These are phyloP conservation scores for Sebastes goodei DNA, from an alignment of 2,797 vertebrate genomes.

Conservation along the genomic window DNA sequence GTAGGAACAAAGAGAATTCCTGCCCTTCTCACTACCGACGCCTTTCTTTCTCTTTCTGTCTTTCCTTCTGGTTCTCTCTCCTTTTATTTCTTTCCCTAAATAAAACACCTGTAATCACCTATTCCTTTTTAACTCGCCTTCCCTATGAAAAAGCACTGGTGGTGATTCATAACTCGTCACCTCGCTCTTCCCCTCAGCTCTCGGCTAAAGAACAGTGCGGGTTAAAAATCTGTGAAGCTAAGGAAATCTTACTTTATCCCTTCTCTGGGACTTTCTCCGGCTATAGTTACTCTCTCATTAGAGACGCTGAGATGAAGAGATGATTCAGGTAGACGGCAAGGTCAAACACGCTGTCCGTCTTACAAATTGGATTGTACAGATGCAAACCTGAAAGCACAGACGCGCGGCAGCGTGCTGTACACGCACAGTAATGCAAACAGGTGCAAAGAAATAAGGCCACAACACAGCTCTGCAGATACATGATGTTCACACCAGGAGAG, in stretches of 20 bases:
- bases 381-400: conserved; percentile 32
- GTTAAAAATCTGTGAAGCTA: conserved; percentile 25
- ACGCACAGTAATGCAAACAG: conserved; percentile 31
- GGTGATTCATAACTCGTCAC: conserved; percentile 17
- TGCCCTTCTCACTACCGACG: conserved; percentile 39
- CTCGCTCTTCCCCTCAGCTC: conserved; percentile 1
- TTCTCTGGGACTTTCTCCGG: conserved; percentile 18
- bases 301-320: conserved; percentile 10
- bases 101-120: conserved; percentile 64
- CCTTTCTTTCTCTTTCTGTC: conserved; percentile 16
- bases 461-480: conserved; percentile 40
- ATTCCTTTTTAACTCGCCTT: conserved; percentile 67
- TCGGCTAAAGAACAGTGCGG: neutral
- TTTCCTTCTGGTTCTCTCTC: neutral
- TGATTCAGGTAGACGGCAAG: conserved; percentile 42
- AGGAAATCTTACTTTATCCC: conserved; percentile 17
- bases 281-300: conserved; percentile 29
- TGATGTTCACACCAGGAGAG: conserved; percentile 44
- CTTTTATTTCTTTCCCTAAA: conserved; percentile 30
- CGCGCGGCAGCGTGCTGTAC: conserved; percentile 14
- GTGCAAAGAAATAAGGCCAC: conserved; percentile 22
- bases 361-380: conserved; percentile 45
- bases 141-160: conserved; percentile 19
- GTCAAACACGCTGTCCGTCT: conserved; percentile 43
- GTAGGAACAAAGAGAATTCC: conserved; percentile 78